Evolutionary conservation across 2,113 vertebrate genomes (phyloP), one percentile per base, ranked within the genome.

Genomic region (Tor tambroides): DNA sequence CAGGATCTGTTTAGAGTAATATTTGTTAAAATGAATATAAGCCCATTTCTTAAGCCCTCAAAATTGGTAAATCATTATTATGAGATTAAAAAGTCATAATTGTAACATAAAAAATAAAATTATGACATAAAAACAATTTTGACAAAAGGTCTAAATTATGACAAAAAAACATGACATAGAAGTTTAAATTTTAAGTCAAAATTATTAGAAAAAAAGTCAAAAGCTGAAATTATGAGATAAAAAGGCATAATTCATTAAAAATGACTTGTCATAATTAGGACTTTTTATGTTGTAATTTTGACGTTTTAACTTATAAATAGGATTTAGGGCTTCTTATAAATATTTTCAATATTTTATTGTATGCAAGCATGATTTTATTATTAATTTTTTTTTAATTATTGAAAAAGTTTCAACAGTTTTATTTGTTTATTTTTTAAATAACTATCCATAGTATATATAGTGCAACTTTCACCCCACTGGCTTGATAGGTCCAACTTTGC

Each of bases 1-100:
- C 87, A 99, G 91, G 86, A 99, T 94, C 98, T 99, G 89, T 90
- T 30, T 54, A 61, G 21, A 69, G 1, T n/a, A 30, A 69, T 21
- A 65, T 51, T 26, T 56, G 76, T 41, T 49, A 19, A 30, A 41
- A 61, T 61, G 5, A 80, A 41, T 56, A 6, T 11, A 51, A 51
- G 12, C 72, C 8, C 21, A 75, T 77, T 77, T 49, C 6, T 61
- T 23, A 9, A 59, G 21, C 4, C 19, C 56, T 59, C 12, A 59
- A 21, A 61, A 61, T n/a, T n/a, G 21, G 56, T 23, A n/a, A 61
- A 61, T 61, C 28, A 67, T 30, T 30, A 67, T 67, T 32, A 30
- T 67, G 26, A 30, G 63, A 67, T 67, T 17, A 30, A 30, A 17
- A 30, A 28, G 17, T 69, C 30, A 30, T 7, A 38, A 71, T 0